Base-by-base conservation (phyloP, 2,113 vertebrate genomes). In the Tricholaema leucomelas region DNA sequence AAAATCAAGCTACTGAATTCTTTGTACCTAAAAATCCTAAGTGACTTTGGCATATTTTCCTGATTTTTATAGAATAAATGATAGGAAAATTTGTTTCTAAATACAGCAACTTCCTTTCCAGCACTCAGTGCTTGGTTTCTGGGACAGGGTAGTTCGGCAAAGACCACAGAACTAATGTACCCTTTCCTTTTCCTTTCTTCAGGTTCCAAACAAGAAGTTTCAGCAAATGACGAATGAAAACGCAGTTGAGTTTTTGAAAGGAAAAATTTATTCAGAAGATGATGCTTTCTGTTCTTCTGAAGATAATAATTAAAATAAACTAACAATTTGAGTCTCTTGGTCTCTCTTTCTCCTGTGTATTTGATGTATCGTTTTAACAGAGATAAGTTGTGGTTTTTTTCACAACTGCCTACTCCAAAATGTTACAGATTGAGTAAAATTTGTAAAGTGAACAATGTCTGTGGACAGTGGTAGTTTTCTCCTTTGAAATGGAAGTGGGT, bases 191-290 rank as follows among this genome's bases (percentile, higher is more conserved):
- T 90, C 27, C 58, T 84, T 85, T 78, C 64, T 85, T 95, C 85
- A 99, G 99, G 88, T 99, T 33, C 90, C 66, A 3, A 96, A 96
- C 65, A 96, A 94, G 73, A 96, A 97, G 79, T 96, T 99, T 95
- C 92, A 95, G 55, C 96, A 93, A 52, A 85, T 98, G 74, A 92
- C 95, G 36, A 90, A 97, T 33, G 91, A 98, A 20, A 69, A 96
- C 33, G 97, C 94, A 30, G 40, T 91, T 4, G 67, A 96, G 12
- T 90, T 97, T 87, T 91, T 99, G 65, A 98, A 96, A 95, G 70
- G 8, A 55, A 94, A 64, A 77, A 97, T 99, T 77, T 98, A 98
- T 88, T 95, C 94, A 71, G 31, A 66, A 61, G 87, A 95, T 91
- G 31, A 95, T 91, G 31, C 33, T 48, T 58, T 44, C 8, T 17